Base-by-base conservation (phyloP, 1,140 invertebrate species). In the Zaprionus taronus region DNA sequence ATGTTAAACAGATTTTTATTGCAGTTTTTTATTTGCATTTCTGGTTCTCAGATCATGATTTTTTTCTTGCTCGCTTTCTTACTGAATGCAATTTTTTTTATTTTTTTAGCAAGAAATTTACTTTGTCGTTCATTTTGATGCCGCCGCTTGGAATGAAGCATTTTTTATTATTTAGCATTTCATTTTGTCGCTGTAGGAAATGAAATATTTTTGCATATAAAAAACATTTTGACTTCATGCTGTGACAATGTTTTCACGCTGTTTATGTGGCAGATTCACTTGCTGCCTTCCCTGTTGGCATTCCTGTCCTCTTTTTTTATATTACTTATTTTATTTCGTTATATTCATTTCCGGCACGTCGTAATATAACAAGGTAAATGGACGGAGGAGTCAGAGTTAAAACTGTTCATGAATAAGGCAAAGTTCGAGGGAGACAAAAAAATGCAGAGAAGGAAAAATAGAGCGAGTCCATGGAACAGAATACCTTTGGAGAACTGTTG, bases 201-300 rank as follows among this genome's bases (percentile, higher is more conserved):
- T 87, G 84, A 87, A 87, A 87, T 89, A 87, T 87, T 89, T 89
- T 87, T 87, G 84, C 84, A 87, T 89, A 86, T 89, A 81, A 87
- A 87, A 89, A 83, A 81, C 74, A 87, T 87, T 87, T 34, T 79
- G 84, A 89, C 78, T 87, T 77, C 84, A 79, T 73, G 81, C 84
- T 87, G 84, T 84, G 84, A 89, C 84, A 87, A 89, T 87, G 84
- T 89, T 87, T 81, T 87, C 74, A 63, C 71, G 74, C 84, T 89
- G 74, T 89, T 87, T 87, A 83, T 89, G 68, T 76, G 65, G 68
- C 51, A 76, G 72, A 65, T 70, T 67, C 65, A 72, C 67, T 38
- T 79, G 57, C 51, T 63, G 26, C 41, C 38, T 58, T 58, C 15
- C 15, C 44, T 44, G 56, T 56, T 38, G 70, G 53, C 51, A 34